These are phyloP conservation scores for Lycocerus yunnanus DNA, from an alignment of 2,888 invertebrate genomes.

Conservation along the genomic window DNA sequence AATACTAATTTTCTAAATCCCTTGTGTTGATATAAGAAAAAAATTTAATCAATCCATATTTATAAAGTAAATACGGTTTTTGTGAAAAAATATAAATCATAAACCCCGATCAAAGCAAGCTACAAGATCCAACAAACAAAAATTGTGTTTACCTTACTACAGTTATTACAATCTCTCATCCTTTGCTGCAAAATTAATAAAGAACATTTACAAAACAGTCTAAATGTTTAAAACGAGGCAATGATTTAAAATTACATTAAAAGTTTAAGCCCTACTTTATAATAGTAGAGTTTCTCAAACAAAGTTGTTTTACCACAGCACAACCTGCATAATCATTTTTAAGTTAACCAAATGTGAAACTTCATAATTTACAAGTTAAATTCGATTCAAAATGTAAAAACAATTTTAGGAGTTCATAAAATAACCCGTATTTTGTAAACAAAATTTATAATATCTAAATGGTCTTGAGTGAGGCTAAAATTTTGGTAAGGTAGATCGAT, in stretches of 20 bases:
- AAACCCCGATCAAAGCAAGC: conserved; percentile 4
- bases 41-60: neutral
- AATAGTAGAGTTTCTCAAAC: neutral
- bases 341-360: neutral
- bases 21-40: neutral
- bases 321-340: neutral
- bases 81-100: neutral
- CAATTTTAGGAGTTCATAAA: neutral
- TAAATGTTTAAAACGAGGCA: neutral
- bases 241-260: neutral
- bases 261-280: neutral
- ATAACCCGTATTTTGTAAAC: neutral
- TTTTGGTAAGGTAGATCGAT: neutral
- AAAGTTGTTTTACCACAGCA: neutral
- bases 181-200: conserved; percentile 3
- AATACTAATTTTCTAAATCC: neutral
- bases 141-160: conserved; percentile 8
- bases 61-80: neutral
- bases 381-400: neutral
- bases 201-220: neutral
- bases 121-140: conserved; percentile 2
- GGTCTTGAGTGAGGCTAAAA: neutral
- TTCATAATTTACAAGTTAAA: neutral
- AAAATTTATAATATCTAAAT: neutral
- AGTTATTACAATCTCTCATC: conserved; percentile 5